phyloP scores from a whole-genome alignment of 1,140 invertebrate genomes.

The Gryon sp. region DNA sequence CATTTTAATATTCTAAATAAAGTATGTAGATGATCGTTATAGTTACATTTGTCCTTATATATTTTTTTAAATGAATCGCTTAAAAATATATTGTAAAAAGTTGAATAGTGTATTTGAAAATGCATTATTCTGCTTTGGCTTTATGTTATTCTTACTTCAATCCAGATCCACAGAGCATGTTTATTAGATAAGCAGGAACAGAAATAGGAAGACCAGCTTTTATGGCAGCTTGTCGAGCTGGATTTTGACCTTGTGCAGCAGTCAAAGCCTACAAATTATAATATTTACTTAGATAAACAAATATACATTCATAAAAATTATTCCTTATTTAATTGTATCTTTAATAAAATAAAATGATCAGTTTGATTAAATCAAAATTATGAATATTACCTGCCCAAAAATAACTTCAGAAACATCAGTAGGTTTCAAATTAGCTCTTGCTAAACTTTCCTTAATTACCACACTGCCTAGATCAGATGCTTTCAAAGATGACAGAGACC shows the following conservation, averaged over 20 bases:
- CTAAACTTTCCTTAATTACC: slow-evolving; percentile 87
- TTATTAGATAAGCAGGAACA: slow-evolving; percentile 88
- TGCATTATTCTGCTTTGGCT: slow-evolving; percentile 41
- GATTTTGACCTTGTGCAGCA: slow-evolving; percentile 91
- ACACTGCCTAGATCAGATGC: slow-evolving; percentile 87
- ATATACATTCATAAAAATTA: no score
- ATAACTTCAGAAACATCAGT: slow-evolving; percentile 91
- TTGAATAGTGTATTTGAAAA: slow-evolving; percentile 19
- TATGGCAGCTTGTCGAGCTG: slow-evolving; percentile 89
- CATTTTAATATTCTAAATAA: no score
- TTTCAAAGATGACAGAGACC: slow-evolving; percentile 84
- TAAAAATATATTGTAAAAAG: neutral
- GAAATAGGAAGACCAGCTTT: slow-evolving; percentile 87
- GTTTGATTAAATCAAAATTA: neutral
- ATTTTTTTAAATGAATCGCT: no score
- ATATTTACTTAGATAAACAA: slow-evolving; percentile 27
- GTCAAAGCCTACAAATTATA: slow-evolving; percentile 82
- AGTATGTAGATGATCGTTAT: no score
- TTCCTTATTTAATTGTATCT: no score
- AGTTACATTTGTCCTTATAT: no score
- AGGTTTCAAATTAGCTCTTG: slow-evolving; percentile 82
- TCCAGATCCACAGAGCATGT: slow-evolving; percentile 93
- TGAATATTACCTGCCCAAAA: slow-evolving; percentile 86
- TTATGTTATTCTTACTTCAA: slow-evolving; percentile 82
- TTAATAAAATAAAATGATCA: no score